Conservation (phyloP, 2,797 vertebrate species). For the Crocidura indochinensis region DNA sequence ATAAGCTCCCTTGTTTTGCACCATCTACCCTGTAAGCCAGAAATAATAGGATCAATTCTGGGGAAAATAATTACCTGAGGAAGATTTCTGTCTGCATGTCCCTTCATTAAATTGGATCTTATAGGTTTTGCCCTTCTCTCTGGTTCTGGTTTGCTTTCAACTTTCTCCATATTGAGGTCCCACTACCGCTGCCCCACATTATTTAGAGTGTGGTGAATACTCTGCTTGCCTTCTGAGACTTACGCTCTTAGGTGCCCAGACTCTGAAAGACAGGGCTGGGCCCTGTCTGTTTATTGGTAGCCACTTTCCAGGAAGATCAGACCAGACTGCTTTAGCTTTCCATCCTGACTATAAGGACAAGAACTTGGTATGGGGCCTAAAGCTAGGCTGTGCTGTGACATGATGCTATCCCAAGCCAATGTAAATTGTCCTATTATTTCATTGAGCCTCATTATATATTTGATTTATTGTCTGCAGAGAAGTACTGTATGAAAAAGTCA, state of each 20-base stretch:
- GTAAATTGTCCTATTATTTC: conserved; percentile 84
- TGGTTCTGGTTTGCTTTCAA: not conserved
- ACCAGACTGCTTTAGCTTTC: not conserved
- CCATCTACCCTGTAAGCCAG: not conserved
- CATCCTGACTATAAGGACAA: not conserved
- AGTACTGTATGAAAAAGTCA: conserved; percentile 87
- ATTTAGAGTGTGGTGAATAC: not conserved
- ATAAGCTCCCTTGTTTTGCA: not conserved
- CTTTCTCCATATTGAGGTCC: not conserved
- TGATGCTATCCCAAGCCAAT: conserved; percentile 76
- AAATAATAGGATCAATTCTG: not conserved
- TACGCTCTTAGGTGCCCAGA: not conserved
- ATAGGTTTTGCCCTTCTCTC: not conserved
- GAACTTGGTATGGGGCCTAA: not conserved
- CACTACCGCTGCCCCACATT: not conserved
- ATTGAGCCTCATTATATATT: conserved; percentile 83
- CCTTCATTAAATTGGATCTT: not conserved
- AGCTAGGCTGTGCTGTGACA: not conserved
- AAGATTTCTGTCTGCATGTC: not conserved
- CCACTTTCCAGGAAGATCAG: not conserved
- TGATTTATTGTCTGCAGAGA: conserved; percentile 86
- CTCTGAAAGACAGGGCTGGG: not conserved
- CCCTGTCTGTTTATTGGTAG: not conserved
- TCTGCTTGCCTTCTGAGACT: not conserved
- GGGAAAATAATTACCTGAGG: not conserved